Evolutionary conservation across 2,888 invertebrate genomes (phyloP).

Genomic region (Hymenopus coronatus): DNA sequence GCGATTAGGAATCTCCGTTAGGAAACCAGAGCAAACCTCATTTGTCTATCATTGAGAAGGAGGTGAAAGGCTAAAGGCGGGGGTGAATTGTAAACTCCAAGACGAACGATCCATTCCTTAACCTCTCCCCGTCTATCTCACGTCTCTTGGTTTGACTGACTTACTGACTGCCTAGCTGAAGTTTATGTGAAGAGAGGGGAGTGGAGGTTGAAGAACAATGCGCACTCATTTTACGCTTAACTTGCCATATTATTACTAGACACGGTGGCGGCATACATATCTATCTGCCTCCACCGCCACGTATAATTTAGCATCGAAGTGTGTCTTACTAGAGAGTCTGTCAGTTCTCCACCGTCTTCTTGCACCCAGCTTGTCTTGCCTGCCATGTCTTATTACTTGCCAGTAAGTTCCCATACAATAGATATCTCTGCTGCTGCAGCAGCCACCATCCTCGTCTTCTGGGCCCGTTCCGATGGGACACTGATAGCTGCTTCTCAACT

Average conservation of each 20-base stretch:
- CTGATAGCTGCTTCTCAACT: not conserved
- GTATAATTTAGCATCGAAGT: slow-evolving; percentile 22
- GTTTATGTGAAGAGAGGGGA: not conserved
- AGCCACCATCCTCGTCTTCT: not conserved
- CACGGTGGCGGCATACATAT: slow-evolving; percentile 9
- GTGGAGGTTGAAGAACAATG: slow-evolving; percentile 22
- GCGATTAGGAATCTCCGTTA: not conserved
- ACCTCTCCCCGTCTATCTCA: not conserved
- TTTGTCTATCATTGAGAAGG: slow-evolving; percentile 9
- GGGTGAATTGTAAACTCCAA: slow-evolving; percentile 1
- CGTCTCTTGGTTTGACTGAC: not conserved
- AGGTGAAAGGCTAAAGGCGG: not conserved
- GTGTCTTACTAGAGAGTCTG: slow-evolving; percentile 1
- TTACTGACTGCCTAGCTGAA: slow-evolving; percentile 6
- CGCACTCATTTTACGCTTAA: slow-evolving; percentile 29
- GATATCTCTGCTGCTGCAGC: not conserved
- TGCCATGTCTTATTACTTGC: slow-evolving; percentile 17
- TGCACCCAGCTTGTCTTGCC: not conserved
- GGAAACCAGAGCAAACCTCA: not conserved
- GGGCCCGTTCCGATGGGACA: not conserved
- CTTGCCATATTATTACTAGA: slow-evolving; percentile 22
- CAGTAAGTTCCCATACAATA: slow-evolving; percentile 21
- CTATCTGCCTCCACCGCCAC: slow-evolving; percentile 2
- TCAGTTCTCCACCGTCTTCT: not conserved
- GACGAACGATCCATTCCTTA: slow-evolving; percentile 5